Conservation (phyloP, 2,888 invertebrate species). For the Caenorhabditis wallacei region DNA sequence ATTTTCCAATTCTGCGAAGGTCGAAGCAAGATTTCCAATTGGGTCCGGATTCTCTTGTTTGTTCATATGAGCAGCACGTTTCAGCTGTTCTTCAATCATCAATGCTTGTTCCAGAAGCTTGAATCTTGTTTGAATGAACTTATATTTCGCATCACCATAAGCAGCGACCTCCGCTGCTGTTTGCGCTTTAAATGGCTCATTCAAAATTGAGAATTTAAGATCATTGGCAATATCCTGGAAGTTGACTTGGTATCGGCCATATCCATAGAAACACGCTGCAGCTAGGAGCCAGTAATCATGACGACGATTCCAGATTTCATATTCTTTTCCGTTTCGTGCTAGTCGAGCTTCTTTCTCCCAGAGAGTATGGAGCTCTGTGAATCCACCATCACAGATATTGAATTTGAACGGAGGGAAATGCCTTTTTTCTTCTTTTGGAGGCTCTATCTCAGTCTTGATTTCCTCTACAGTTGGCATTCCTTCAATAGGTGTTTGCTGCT, state of each 20-base stretch:
- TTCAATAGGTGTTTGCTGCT: too few species aligned
- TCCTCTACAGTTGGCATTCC: neutral
- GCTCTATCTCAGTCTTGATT: neutral
- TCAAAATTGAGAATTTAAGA: constrained; percentile 96
- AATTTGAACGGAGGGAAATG: constrained; percentile 94
- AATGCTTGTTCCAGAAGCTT: constrained; percentile 93
- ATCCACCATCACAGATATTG: constrained; percentile 90
- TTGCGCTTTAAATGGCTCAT: constrained; percentile 96
- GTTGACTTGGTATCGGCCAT: constrained; percentile 92
- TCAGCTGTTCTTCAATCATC: constrained; percentile 97
- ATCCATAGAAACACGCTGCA: constrained; percentile 93
- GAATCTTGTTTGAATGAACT: constrained; percentile 1
- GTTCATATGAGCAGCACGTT: constrained; percentile 97
- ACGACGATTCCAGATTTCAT: constrained; percentile 98
- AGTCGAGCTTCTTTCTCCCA: constrained; percentile 99
- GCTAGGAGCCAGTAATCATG: constrained; percentile 99
- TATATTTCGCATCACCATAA: neutral
- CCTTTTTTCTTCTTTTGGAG: constrained; percentile 19
- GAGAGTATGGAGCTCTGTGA: constrained; percentile 97
- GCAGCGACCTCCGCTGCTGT: neutral
- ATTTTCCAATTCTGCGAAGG: constrained; percentile 91
- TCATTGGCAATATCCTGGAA: constrained; percentile 94
- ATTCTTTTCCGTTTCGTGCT: constrained; percentile 95
- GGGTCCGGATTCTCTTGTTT: constrained; percentile 87
- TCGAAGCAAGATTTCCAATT: constrained; percentile 67